Conservation (phyloP, 2,797 vertebrate genomes). For the Discoglossus pictus region DNA sequence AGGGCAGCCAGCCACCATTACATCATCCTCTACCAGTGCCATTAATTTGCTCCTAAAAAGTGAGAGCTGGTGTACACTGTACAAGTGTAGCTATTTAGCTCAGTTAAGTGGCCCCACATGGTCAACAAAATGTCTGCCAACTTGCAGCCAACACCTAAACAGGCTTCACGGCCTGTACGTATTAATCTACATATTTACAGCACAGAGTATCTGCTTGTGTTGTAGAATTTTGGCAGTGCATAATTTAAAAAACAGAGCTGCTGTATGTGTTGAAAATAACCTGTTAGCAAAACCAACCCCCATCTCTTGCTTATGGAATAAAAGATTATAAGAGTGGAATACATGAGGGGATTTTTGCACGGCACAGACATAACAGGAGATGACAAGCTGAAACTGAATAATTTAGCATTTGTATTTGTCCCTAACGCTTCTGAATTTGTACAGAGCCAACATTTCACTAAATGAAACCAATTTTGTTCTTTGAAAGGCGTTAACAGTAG, state of each 20-base stretch:
- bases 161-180: not conserved
- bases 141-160: constrained; percentile 21
- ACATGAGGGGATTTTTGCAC: not conserved
- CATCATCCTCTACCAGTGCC: constrained; percentile 31
- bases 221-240: not conserved
- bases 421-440: not conserved
- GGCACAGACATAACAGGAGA: not conserved
- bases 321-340: not conserved
- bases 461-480: not conserved
- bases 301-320: not conserved
- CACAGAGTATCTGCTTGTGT: not conserved
- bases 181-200: constrained; percentile 1
- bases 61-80: constrained; percentile 14
- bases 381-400: not conserved
- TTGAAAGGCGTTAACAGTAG: not conserved
- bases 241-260: no score
- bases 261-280: no score
- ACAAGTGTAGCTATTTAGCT: constrained; percentile 12
- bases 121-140: constrained; percentile 27
- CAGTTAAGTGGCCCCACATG: constrained; percentile 33
- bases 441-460: not conserved
- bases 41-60: constrained; percentile 9
- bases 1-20: constrained; percentile 35
- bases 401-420: constrained; percentile 1
- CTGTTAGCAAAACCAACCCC: no score